Conservation (phyloP, 2,113 vertebrate species). For the Notothenia rossii region DNA sequence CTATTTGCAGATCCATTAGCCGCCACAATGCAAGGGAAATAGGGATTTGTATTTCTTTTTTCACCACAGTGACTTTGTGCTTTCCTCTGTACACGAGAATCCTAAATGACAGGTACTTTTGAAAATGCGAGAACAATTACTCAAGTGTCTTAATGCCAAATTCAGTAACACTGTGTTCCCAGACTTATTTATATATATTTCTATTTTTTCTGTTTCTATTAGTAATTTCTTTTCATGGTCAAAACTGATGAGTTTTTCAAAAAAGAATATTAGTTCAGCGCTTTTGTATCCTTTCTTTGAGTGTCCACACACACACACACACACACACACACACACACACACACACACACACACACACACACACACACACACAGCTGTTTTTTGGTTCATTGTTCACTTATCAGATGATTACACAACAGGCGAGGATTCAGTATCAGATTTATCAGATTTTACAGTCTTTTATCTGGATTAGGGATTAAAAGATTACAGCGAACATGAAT, state of each 20-base stretch:
- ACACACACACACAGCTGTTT: too few relatives aligned
- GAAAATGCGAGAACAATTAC: not conserved
- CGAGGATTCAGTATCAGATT: constrained; percentile 41
- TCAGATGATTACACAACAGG: constrained; percentile 49
- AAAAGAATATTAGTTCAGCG: not conserved
- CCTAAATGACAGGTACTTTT: not conserved
- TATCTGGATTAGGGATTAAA: constrained; percentile 70
- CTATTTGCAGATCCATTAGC: constrained; percentile 1
- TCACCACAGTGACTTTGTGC: not conserved
- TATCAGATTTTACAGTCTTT: constrained; percentile 49
- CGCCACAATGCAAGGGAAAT: not conserved
- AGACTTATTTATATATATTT: too few relatives aligned
- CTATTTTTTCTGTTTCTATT: too few relatives aligned
- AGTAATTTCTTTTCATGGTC: not conserved
- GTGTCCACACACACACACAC: not conserved
- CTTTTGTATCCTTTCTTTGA: not conserved
- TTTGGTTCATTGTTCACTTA: constrained; percentile 35
- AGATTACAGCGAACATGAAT: constrained; percentile 61
- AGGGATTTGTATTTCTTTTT: too few relatives aligned
- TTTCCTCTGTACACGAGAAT: not conserved
- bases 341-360: too few relatives aligned
- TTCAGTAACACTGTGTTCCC: not conserved
- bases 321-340: not conserved
- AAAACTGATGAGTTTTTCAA: not conserved
- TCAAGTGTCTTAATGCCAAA: not conserved